Evolutionary conservation across 2,797 vertebrate species (phyloP).

Genomic region (Bucorvus abyssinicus): DNA sequence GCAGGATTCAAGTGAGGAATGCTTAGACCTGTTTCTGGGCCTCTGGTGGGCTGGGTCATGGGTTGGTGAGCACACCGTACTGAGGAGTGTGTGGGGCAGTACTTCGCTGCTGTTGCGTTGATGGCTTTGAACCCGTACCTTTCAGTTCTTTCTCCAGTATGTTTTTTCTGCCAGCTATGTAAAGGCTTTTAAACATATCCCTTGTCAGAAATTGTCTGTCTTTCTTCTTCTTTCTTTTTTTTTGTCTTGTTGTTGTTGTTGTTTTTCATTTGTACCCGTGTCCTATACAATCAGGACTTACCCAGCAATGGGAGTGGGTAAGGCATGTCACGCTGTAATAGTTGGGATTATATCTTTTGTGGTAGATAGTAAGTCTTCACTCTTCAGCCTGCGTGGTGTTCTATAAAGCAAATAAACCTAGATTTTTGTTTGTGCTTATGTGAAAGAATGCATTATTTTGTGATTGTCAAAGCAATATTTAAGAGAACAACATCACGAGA

Average conservation of each 20-base stretch:
- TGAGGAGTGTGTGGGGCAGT: neutral
- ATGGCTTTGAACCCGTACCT: neutral
- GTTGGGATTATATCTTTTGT: neutral
- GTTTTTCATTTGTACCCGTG: neutral
- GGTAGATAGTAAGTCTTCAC: neutral
- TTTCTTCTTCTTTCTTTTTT: neutral
- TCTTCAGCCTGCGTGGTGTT: neutral
- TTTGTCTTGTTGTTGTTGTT: neutral
- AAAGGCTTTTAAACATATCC: neutral
- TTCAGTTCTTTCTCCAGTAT: neutral
- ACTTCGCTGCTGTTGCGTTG: neutral
- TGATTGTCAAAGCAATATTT: neutral
- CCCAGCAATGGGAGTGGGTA: neutral
- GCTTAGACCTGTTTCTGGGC: neutral
- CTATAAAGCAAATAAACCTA: neutral
- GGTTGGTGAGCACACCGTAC: rapidly evolving
- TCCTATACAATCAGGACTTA: neutral
- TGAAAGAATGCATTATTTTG: neutral
- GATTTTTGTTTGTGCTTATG: neutral
- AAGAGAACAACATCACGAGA: neutral
- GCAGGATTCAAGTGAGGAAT: neutral
- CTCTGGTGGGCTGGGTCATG: neutral
- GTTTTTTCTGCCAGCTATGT: neutral
- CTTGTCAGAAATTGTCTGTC: neutral
- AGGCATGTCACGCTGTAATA: neutral